These are phyloP conservation scores for Corythoichthys haematopterus DNA, from an alignment of 2,113 vertebrate genomes.

Conservation along the genomic window DNA sequence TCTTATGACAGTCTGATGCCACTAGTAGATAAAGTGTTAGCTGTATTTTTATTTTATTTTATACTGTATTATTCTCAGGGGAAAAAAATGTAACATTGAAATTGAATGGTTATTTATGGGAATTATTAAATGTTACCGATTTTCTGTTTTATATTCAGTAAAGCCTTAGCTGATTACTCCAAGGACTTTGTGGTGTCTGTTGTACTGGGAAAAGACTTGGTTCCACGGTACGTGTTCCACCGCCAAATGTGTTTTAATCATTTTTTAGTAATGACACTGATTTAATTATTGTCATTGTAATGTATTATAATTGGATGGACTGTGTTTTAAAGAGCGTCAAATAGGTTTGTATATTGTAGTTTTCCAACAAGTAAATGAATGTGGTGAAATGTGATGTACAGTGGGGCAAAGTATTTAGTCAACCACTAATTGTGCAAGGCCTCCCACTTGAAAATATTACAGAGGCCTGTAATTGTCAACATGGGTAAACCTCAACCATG, in stretches of 20 bases:
- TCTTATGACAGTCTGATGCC: too few relatives aligned
- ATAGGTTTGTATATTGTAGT: conserved; percentile 2
- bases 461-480: too few relatives aligned
- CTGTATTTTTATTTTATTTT: too few relatives aligned
- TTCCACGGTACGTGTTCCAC: conserved; percentile 80
- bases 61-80: too few relatives aligned
- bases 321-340: not conserved
- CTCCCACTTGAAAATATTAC: too few relatives aligned
- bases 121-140: not conserved
- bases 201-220: conserved; percentile 89
- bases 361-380: too few relatives aligned
- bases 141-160: conserved; percentile 68
- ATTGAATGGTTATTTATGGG: not conserved
- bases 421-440: too few relatives aligned
- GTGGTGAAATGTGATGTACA: not conserved
- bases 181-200: conserved; percentile 88
- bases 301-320: not conserved
- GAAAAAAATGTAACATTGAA: too few relatives aligned
- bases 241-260: not conserved
- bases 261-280: not conserved
- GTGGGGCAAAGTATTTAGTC: too few relatives aligned
- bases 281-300: not conserved
- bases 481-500: too few relatives aligned
- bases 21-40: too few relatives aligned
- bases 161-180: conserved; percentile 86